A percentile compares a stretch with the other conserved stretches of the same genome.
These are phyloP conservation scores for Heterocephalus glaber DNA, from an alignment of 2,113 vertebrate species.

Conservation along the genomic window DNA sequence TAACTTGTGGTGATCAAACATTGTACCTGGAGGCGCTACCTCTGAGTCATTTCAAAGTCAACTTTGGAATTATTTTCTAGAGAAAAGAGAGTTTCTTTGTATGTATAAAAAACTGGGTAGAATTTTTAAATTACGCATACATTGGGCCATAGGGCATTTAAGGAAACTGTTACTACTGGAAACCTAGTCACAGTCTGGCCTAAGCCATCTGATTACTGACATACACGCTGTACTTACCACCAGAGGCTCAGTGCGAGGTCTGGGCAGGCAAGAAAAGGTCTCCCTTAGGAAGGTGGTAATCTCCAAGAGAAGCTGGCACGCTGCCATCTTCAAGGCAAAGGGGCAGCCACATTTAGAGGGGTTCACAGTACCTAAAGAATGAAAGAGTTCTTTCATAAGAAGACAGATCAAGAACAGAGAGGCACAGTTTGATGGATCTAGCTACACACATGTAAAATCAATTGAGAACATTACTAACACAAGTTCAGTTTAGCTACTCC, in stretches of 20 bases:
- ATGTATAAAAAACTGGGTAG: constrained; percentile 3
- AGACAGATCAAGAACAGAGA: constrained; percentile 48
- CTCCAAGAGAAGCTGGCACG: constrained; percentile 96
- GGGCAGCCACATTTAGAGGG: constrained; percentile 98
- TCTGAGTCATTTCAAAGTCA: constrained; percentile 13
- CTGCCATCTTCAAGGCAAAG: constrained; percentile 98
- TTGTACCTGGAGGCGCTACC: not conserved
- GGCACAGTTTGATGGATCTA: constrained; percentile 73
- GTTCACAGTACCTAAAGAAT: constrained; percentile 94
- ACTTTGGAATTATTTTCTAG: not conserved
- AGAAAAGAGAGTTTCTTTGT: not conserved
- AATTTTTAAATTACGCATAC: constrained; percentile 11
- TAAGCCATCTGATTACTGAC: not conserved
- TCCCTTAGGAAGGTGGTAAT: constrained; percentile 98
- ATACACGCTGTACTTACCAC: constrained; percentile 88
- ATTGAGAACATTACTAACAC: not conserved
- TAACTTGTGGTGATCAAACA: not conserved
- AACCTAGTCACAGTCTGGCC: not conserved
- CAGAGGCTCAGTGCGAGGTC: constrained; percentile 94
- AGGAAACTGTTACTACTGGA: not conserved
- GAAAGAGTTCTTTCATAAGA: constrained; percentile 70
- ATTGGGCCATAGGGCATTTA: not conserved
- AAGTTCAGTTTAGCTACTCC: not conserved
- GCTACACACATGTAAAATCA: constrained; percentile 69
- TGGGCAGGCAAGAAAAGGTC: constrained; percentile 96